Evolutionary conservation across 2,113 vertebrate genomes (phyloP).

Genomic region (Morone saxatilis): DNA sequence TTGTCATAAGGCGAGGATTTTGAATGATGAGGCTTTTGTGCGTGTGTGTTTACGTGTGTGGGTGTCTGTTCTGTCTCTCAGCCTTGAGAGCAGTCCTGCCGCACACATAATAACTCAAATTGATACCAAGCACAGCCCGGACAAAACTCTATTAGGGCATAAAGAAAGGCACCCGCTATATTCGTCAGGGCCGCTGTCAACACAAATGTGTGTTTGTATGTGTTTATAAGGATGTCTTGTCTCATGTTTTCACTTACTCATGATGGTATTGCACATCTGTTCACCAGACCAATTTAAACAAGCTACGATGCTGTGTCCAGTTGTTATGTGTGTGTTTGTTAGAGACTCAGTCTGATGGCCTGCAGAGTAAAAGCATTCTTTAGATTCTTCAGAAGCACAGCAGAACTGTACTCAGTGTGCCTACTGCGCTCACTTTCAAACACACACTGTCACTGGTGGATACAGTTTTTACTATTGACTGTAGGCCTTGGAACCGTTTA

Average conservation of each 20-base stretch:
- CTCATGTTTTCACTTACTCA: conserved; percentile 21
- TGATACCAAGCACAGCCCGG: conserved; percentile 46
- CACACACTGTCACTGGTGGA: conserved; percentile 22
- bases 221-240: conserved; percentile 42
- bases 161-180: conserved; percentile 26
- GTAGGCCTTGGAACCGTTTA: not conserved
- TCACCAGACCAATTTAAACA: conserved; percentile 63
- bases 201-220: conserved; percentile 18
- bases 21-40: conserved; percentile 55
- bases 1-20: conserved; percentile 44
- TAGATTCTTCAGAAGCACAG: conserved; percentile 75
- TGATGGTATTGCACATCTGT: conserved; percentile 60
- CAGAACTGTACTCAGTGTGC: conserved; percentile 62
- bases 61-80: conserved; percentile 58
- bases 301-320: conserved; percentile 48
- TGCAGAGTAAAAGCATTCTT: conserved; percentile 81
- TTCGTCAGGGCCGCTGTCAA: conserved; percentile 2
- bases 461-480: conserved; percentile 7
- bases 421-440: conserved; percentile 40
- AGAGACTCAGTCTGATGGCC: conserved; percentile 61
- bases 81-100: conserved; percentile 41
- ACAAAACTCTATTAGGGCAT: conserved; percentile 70
- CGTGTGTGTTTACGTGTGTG: conserved; percentile 46
- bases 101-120: conserved; percentile 58
- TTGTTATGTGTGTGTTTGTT: conserved; percentile 64